These are phyloP conservation scores for Acromyrmex heyeri DNA, from an alignment of 1,140 invertebrate genomes.

Conservation along the genomic window DNA sequence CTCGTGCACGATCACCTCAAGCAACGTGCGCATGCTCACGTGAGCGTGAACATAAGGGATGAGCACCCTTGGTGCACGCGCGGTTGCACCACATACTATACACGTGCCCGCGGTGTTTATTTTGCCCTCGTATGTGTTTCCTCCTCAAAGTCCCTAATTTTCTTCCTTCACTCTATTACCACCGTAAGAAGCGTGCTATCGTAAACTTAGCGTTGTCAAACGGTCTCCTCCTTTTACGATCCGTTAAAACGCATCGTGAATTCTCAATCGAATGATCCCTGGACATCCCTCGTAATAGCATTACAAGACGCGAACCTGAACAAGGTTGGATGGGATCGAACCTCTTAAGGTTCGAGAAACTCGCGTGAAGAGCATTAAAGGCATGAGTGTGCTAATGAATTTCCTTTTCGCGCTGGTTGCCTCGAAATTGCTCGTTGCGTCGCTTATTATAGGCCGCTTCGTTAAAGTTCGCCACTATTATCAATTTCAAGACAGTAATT, in stretches of 20 bases:
- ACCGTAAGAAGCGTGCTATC: conserved; percentile 5
- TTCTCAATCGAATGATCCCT: conserved; percentile 10
- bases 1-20: conserved; percentile 59
- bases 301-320: conserved; percentile 24
- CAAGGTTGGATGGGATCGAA: conserved; percentile 1
- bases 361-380: conserved; percentile 39
- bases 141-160: conserved; percentile 27
- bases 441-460: conserved; percentile 5
- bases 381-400: conserved; percentile 52
- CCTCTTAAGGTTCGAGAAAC: conserved; percentile 14
- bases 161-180: conserved; percentile 24
- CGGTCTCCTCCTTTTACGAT: not conserved
- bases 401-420: conserved; percentile 35
- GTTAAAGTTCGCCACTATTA: conserved; percentile 19
- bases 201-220: conserved; percentile 35
- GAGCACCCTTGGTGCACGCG: conserved; percentile 42
- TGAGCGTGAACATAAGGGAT: conserved; percentile 42
- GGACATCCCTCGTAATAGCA: not conserved
- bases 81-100: conserved; percentile 28
- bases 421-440: conserved; percentile 42
- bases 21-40: conserved; percentile 52
- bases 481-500: conserved; percentile 18
- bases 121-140: conserved; percentile 10
- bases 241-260: conserved; percentile 28
- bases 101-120: conserved; percentile 46